Evolutionary conservation across 2,797 vertebrate species (phyloP), one percentile per base, ranked within the genome.

Genomic region (Lacerta viridis): DNA sequence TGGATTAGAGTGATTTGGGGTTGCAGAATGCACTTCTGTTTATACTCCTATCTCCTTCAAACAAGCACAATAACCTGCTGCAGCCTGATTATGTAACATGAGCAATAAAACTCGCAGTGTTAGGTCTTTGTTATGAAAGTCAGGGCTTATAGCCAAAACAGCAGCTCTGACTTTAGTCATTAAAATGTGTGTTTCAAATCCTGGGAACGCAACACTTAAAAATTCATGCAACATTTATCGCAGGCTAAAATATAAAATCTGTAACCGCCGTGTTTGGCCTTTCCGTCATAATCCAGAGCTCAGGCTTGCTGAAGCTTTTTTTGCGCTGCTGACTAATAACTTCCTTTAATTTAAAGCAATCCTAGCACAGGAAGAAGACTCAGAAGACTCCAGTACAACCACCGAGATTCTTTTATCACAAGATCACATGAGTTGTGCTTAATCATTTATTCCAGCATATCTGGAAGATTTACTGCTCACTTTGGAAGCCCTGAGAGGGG

Each of bases 321-420:
- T 3, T 64, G 71, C 0, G 18, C 18, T n/a, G 18, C 79, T 29
- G 69, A 87, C 36, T 41, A 85, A 68, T 80, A 76, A 5, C 5
- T 68, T 84, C 39, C 15, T 23, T 10, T 11, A 50, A n/a, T 68
- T 59, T 36, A 27, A 76, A 68, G 23, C 81, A 69, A 71, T 90
- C 61, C 29, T 81, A 23, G 71, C 50, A 86, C 55, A 87, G 36
- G 87, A 90, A 79, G 36, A 80, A 39, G 18, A 2, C 74, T 41
- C 69, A 79, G 33, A 80, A 39, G 18, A 2, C 66, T 43, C 61
- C 75, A 43, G 1, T 7, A n/a, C 39, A 18, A 18, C 3, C 46
- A 50, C 41, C 36, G 80, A 88, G 61, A 18, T 87, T 13, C 10
- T 18, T 69, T 75, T 74, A 77, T 20, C 84, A 80, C 29, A 69